These are phyloP conservation scores for Schlechtendalia chinensis DNA, from an alignment of 1,140 invertebrate species.

Conservation along the genomic window DNA sequence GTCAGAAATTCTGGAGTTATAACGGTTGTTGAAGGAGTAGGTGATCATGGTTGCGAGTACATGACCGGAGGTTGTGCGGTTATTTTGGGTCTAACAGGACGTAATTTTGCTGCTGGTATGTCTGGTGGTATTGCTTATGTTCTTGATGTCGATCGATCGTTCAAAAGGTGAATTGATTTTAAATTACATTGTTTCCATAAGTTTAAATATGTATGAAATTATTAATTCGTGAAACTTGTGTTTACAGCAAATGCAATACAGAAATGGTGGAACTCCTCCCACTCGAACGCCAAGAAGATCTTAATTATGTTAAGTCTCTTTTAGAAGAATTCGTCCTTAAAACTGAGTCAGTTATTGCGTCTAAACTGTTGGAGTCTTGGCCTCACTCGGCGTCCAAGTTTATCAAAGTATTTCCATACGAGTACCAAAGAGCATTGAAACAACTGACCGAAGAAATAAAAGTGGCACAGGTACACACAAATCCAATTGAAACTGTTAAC, in stretches of 20 bases:
- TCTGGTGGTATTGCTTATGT: conserved; percentile 96
- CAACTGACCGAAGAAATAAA: conserved; percentile 65
- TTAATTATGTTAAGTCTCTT: conserved; percentile 74
- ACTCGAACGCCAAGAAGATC: conserved; percentile 75
- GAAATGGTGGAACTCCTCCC: conserved; percentile 88
- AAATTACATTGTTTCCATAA: background rate
- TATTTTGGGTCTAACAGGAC: conserved; percentile 88
- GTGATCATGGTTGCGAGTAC: conserved; percentile 99
- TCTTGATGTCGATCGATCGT: conserved; percentile 83
- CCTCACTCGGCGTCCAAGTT: conserved; percentile 75
- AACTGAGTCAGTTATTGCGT: conserved; percentile 85
- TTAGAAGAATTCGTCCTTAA: conserved; percentile 85
- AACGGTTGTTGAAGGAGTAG: conserved; percentile 90
- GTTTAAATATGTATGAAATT: background rate
- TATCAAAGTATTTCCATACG: conserved; percentile 96
- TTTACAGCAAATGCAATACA: conserved; percentile 77
- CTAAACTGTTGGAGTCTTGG: conserved; percentile 79
- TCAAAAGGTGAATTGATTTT: conserved; percentile 60
- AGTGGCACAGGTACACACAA: conserved; percentile 58
- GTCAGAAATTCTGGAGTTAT: conserved; percentile 95
- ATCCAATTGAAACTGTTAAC: conserved; percentile 51
- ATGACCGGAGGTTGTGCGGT: conserved; percentile 95
- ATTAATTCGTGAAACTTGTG: too few species aligned
- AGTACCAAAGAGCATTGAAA: conserved; percentile 88
- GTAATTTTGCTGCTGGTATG: conserved; percentile 99